Evolutionary conservation across 2,888 invertebrate species (phyloP), one percentile per base, ranked within the genome.

Genomic region (Xanthostigma xanthostigma): DNA sequence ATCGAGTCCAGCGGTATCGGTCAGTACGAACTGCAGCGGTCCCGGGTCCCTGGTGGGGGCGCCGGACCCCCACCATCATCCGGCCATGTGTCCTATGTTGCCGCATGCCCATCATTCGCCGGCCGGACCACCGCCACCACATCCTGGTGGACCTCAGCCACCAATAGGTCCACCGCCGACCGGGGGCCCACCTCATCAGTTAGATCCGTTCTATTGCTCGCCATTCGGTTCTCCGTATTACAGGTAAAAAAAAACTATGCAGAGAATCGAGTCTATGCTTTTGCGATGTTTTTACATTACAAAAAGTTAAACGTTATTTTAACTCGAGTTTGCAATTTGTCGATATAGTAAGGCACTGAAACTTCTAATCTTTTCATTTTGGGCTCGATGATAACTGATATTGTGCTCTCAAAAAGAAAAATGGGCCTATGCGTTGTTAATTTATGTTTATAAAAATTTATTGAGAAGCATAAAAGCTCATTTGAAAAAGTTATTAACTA

Each of bases 191-290:
- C 64, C 64, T 9, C 54, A 45, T 41, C 55, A 57, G 27, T 66
- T 68, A 55, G 75, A 75, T 56, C 74, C 74, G 1, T 75, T 76
- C 62, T 75, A 75, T 63, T 75, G 74, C 55, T 71, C 75, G 42
- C 75, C 75, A 2, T 75, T 76, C 54, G 74, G 73, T 48, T 70
- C 70, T 48, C 73, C 73, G 12, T 75, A 75, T 59, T 74, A 71
- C 67, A 75, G 75, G 75, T 76, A 65, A 67, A 59, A 45, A 50
- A 38, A 12, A 14, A n/a, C n/a, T n/a, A n/a, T n/a, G 35, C 2
- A 2, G 40, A 14, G 40, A 39, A 12, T 14, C 27, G 27, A 27
- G 27, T 27, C 27, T 27, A 27, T 27, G 2, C 17, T 17, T 3
- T 3, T 3, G 27, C 27, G 6, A 27, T 5, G 6, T 27, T 27